Evolutionary conservation across 2,888 invertebrate species (phyloP), one percentile per base, ranked within the genome.

Genomic region (Mythimna ferrago): DNA sequence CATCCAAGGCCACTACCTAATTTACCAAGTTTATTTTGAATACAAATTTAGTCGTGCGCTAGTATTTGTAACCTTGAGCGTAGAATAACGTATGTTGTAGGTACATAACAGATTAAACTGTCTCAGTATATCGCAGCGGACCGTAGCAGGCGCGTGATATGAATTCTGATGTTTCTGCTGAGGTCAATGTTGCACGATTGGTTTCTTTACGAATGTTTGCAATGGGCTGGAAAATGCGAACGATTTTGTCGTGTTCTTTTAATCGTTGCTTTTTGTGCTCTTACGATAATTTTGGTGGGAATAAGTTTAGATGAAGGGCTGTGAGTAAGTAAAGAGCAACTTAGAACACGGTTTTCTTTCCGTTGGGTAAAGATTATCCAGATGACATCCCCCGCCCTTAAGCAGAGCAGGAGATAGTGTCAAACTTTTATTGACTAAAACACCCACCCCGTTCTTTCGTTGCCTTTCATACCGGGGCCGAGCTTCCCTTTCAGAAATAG

Each of bases 11-110:
- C 66, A 72, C 44, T 66, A 70, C 80, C 74, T 67, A 71, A 74
- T 64, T 84, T 72, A 62, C 65, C 63, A 79, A 80, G 83, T 85
- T 82, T 84, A 81, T 81, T 76, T 77, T 73, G 78, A 86, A 82
- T 80, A 88, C 88, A 83, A 89, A 89, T 89, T 89, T 87, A 84
- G 86, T 80, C 81, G 75, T 83, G 82, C 79, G 84, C 89, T 90
- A 89, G 89, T 89, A 87, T 88, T 76, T 82, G 76, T 81, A 77
- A 76, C 90, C 90, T 90, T 89, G 89, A 85, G 75, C 78, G 84
- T 86, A 85, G 71, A 80, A 76, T 80, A 81, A 85, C 78, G 74
- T 77, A 78, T 80, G 74, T 80, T 6, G 44, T 44, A 44, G 48
- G 48, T 48, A 70, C 74, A 73, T 83, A 85, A 73, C 80, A 87